Conservation (phyloP, 2,888 invertebrate species). For the Oxystoma pomonae region DNA sequence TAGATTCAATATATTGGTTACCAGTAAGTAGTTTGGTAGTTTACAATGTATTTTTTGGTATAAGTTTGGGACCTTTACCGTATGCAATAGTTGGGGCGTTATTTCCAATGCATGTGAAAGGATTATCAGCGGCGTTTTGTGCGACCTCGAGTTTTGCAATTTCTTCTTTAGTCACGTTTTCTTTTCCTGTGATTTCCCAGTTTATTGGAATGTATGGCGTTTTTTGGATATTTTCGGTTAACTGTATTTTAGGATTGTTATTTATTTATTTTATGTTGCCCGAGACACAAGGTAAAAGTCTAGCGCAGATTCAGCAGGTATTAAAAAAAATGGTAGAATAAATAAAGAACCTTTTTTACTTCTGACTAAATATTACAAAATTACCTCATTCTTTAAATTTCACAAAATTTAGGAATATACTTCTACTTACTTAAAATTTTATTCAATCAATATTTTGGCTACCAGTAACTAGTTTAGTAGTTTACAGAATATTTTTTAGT, state of each 20-base stretch:
- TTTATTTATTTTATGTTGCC: constrained; percentile 32
- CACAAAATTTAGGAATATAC: constrained; percentile 55
- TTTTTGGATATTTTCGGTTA: constrained; percentile 65
- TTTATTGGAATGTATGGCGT: constrained; percentile 61
- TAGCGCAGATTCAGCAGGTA: constrained; percentile 71
- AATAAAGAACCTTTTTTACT: too few relatives aligned
- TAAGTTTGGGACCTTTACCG: constrained; percentile 64
- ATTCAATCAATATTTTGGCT: constrained; percentile 30
- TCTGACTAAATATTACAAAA: too few relatives aligned
- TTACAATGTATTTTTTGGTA: constrained; percentile 67
- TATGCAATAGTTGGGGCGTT: constrained; percentile 68
- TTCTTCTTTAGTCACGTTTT: constrained; percentile 73
- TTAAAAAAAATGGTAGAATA: background rate
- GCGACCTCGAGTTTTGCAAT: constrained; percentile 72
- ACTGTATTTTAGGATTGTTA: constrained; percentile 26
- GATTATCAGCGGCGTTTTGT: constrained; percentile 58
- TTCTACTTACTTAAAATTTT: constrained; percentile 54
- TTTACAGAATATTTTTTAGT: constrained; percentile 69
- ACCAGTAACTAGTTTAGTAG: constrained; percentile 48
- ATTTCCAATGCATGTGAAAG: constrained; percentile 61
- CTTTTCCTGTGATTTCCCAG: constrained; percentile 56
- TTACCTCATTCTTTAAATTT: too few relatives aligned
- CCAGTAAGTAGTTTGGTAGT: constrained; percentile 51
- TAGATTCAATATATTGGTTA: constrained; percentile 30
- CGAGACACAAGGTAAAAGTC: constrained; percentile 80